A percentile compares a stretch with the other conserved stretches of the same genome.
Conservation (phyloP, 2,113 vertebrate species). For the Sander lucioperca region DNA sequence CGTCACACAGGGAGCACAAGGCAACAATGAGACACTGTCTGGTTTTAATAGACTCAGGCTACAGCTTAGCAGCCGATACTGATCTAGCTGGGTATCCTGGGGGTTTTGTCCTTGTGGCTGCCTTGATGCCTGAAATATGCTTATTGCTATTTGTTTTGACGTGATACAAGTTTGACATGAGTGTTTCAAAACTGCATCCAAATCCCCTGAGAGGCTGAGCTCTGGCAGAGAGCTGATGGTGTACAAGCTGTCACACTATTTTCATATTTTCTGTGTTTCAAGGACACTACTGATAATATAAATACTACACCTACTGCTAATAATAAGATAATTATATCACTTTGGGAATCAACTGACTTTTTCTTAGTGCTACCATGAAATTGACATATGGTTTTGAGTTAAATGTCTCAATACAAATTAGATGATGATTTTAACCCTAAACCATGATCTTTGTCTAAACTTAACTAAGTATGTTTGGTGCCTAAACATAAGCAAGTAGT, state of each 20-base stretch:
- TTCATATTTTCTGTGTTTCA: constrained; percentile 13
- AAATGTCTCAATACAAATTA: background rate
- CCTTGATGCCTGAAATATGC: constrained; percentile 47
- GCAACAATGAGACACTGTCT: constrained; percentile 25
- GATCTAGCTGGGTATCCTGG: constrained; percentile 39
- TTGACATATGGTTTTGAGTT: background rate
- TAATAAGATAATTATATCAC: background rate
- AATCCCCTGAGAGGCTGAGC: constrained; percentile 26
- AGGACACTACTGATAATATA: background rate
- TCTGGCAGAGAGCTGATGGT: constrained; percentile 25
- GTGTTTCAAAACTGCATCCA: constrained; percentile 30
- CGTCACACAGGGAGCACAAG: constrained; percentile 11
- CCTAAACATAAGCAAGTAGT: too few relatives aligned
- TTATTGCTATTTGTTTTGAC: constrained; percentile 43
- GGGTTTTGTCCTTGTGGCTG: constrained; percentile 50
- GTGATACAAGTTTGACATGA: constrained; percentile 32
- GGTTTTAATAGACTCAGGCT: constrained; percentile 46
- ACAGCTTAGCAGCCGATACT: constrained; percentile 43
- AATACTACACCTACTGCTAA: background rate
- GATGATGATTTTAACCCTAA: background rate
- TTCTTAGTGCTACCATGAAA: background rate
- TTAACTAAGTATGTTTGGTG: too few relatives aligned
- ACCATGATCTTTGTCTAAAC: background rate
- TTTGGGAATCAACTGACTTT: background rate
- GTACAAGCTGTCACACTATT: constrained; percentile 42